A percentile compares a stretch with the other conserved stretches of the same genome.
Evolutionary conservation across 2,113 vertebrate species (phyloP).

Genomic region (Albula goreensis): DNA sequence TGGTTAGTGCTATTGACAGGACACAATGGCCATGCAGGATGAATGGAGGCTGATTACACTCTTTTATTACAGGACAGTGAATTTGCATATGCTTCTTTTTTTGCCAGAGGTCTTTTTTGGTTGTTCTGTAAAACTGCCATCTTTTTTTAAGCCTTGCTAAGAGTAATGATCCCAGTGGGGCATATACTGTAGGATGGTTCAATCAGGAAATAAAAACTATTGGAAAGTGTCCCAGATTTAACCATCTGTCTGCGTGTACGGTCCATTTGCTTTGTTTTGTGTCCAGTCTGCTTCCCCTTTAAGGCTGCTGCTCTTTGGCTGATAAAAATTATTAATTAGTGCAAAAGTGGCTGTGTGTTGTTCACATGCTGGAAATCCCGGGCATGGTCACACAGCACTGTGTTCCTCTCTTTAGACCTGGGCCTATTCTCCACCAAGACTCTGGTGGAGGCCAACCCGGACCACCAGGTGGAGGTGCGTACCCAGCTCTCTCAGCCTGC

Average conservation of each 20-base stretch:
- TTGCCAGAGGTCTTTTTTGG: background rate
- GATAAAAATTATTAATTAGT: background rate
- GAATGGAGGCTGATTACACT: background rate
- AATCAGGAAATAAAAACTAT: background rate
- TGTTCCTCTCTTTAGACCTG: slow-evolving; percentile 72
- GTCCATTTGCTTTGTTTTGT: too few species aligned
- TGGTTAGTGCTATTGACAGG: too few species aligned
- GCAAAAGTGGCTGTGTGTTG: too few species aligned
- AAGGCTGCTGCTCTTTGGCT: background rate
- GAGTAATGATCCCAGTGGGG: background rate
- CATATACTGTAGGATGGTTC: background rate
- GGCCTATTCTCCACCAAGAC: slow-evolving; percentile 98
- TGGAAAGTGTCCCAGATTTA: background rate
- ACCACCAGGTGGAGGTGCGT: slow-evolving; percentile 95
- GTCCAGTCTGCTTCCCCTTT: background rate
- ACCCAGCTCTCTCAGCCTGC: slow-evolving; percentile 92
- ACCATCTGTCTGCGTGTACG: background rate
- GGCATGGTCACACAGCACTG: background rate
- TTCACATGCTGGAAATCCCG: too few species aligned
- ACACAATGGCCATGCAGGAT: background rate
- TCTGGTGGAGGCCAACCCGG: slow-evolving; percentile 95
- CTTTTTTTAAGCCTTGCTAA: background rate
- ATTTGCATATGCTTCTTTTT: background rate
- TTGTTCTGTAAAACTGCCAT: background rate
- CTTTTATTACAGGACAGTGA: background rate